Evolutionary conservation across 2,113 vertebrate genomes (phyloP).

Genomic region (Hyperoodon ampullatus): DNA sequence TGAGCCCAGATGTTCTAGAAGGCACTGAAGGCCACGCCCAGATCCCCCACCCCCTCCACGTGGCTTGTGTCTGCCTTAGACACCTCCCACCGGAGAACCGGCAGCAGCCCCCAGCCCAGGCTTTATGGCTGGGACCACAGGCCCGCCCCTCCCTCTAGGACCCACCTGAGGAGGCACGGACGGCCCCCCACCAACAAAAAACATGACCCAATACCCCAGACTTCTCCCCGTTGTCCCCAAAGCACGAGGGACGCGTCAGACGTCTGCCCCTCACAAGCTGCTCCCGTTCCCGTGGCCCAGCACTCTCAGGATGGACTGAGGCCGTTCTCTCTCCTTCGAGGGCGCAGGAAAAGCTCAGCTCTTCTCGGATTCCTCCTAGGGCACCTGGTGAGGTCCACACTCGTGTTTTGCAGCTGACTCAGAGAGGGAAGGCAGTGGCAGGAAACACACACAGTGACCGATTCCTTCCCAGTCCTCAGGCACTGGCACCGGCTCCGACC

Average conservation of each 20-base stretch:
- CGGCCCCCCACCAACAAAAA: neutral
- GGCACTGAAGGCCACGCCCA: fast-evolving
- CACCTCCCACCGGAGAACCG: neutral
- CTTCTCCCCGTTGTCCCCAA: neutral
- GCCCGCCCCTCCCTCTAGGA: neutral
- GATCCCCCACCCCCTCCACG: fast-evolving
- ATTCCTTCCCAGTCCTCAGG: neutral
- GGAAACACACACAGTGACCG: neutral
- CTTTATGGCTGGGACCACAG: no score
- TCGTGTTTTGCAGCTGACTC: fast-evolving
- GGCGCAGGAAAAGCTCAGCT: neutral
- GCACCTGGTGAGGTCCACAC: neutral
- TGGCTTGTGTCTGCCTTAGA: neutral
- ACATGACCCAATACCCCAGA: no score
- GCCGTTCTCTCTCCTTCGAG: fast-evolving
- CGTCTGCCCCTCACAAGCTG: fast-evolving
- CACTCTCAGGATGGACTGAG: fast-evolving
- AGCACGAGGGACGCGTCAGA: neutral
- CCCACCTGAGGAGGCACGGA: no score
- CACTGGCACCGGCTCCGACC: neutral
- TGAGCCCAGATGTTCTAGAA: fast-evolving
- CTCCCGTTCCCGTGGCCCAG: fast-evolving
- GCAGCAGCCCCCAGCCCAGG: neutral
- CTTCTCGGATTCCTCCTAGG: neutral
- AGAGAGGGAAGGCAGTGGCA: neutral